phyloP scores from a whole-genome alignment of 2,113 vertebrate species.

The Lepus europaeus region DNA sequence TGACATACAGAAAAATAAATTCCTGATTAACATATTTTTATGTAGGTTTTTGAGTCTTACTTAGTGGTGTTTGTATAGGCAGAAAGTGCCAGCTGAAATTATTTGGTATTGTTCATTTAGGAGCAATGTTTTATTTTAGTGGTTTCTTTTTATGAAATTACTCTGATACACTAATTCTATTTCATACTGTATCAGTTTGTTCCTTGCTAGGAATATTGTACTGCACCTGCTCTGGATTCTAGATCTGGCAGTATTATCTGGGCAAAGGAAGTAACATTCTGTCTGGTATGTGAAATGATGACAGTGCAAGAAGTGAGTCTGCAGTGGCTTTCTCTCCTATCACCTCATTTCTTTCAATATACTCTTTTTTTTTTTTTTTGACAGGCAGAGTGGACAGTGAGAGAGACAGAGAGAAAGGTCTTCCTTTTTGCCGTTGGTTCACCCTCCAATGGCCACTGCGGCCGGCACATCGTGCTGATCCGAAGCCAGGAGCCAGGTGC shows the following conservation, averaged over 20 bases:
- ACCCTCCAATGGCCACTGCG: no score
- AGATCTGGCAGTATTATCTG: background rate
- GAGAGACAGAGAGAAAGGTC: no score
- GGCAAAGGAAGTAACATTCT: background rate
- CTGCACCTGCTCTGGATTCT: background rate
- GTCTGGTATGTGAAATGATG: background rate
- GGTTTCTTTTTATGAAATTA: constrained; percentile 59
- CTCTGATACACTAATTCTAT: constrained; percentile 22
- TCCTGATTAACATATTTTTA: background rate
- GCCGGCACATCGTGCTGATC: no score
- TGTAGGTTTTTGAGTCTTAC: constrained; percentile 21
- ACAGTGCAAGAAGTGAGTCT: background rate
- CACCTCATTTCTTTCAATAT: background rate
- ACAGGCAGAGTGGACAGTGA: no score
- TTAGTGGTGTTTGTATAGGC: background rate
- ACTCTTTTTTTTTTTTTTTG: no score
- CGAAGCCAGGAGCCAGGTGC: no score
- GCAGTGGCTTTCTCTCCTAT: background rate
- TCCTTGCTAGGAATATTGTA: background rate
- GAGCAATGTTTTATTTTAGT: constrained; percentile 20
- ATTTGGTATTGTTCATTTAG: constrained; percentile 55
- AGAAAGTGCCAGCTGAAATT: constrained; percentile 38
- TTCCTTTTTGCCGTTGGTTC: no score
- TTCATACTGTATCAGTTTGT: background rate
- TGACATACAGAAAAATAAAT: background rate